Conservation (phyloP, 2,797 vertebrate species). For the Uromys caudimaculatus region DNA sequence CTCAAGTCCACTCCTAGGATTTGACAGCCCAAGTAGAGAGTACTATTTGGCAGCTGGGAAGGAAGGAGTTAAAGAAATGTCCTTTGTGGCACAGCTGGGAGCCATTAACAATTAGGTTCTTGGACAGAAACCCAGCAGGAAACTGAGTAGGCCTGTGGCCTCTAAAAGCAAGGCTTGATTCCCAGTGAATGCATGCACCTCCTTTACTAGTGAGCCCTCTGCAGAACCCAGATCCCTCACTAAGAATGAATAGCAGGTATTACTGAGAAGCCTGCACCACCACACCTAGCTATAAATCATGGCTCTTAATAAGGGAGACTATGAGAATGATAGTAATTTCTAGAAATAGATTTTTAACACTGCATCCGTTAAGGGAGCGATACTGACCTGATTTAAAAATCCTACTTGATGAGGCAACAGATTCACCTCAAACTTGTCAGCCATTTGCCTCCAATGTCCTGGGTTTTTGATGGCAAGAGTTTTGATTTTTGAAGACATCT, state of each 20-base stretch:
- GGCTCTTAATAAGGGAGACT: slow-evolving; percentile 54
- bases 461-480: slow-evolving; percentile 33
- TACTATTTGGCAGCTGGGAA: slow-evolving; percentile 35
- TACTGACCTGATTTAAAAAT: slow-evolving; percentile 46
- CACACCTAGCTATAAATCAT: slow-evolving; percentile 56
- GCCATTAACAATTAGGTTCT: slow-evolving; percentile 82
- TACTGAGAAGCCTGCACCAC: slow-evolving; percentile 43
- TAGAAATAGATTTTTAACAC: slow-evolving; percentile 59
- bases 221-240: slow-evolving; percentile 62
- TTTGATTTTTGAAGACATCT: background rate
- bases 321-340: slow-evolving; percentile 63
- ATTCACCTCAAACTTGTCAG: background rate
- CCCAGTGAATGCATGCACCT: slow-evolving; percentile 61
- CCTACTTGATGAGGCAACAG: background rate
- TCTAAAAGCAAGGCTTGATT: slow-evolving; percentile 70
- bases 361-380: background rate
- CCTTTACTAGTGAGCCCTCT: slow-evolving; percentile 61
- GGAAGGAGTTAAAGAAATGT: slow-evolving; percentile 76
- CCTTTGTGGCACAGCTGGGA: slow-evolving; percentile 78
- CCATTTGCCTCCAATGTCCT: background rate
- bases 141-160: slow-evolving; percentile 66
- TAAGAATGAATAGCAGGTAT: slow-evolving; percentile 63
- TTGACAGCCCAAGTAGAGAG: background rate
- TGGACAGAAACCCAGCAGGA: slow-evolving; percentile 78
- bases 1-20: background rate